Evolutionary conservation across 2,113 vertebrate species (phyloP).

Genomic region (Mesoclemmys tuberculata): DNA sequence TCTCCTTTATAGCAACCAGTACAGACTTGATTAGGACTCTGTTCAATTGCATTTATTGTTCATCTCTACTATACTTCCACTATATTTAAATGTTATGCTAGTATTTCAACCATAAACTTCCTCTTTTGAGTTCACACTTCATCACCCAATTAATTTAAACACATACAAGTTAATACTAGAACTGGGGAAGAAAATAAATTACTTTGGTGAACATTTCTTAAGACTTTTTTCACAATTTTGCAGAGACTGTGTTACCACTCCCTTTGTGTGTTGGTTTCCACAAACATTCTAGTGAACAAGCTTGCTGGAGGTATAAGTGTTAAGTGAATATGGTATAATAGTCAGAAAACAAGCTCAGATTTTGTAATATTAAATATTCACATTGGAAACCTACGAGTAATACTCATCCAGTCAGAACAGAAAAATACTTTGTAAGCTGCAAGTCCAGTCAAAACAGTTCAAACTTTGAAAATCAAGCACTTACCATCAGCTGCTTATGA

Average conservation of each 20-base stretch:
- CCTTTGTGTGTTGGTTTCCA: background rate
- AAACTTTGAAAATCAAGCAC: background rate
- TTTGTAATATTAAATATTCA: background rate
- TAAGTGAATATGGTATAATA: background rate
- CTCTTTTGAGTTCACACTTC: background rate
- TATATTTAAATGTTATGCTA: background rate
- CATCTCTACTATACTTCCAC: background rate
- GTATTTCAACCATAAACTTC: background rate
- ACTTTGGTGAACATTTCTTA: fast-evolving
- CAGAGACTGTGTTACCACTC: background rate
- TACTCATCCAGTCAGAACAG: fast-evolving
- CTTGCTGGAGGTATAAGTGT: background rate
- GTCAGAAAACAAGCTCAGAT: background rate
- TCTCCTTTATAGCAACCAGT: background rate
- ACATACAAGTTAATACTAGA: background rate
- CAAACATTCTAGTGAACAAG: background rate
- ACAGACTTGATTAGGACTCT: background rate
- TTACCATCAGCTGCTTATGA: conserved; percentile 27
- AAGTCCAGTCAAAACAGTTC: background rate
- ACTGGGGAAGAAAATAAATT: background rate
- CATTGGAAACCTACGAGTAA: background rate
- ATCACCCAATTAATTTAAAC: background rate
- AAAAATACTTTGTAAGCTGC: background rate
- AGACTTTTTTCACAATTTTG: background rate
- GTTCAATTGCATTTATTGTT: background rate